These are phyloP conservation scores for Stomatorhinus ivindoensis DNA, from an alignment of 2,113 vertebrate species.

Conservation along the genomic window DNA sequence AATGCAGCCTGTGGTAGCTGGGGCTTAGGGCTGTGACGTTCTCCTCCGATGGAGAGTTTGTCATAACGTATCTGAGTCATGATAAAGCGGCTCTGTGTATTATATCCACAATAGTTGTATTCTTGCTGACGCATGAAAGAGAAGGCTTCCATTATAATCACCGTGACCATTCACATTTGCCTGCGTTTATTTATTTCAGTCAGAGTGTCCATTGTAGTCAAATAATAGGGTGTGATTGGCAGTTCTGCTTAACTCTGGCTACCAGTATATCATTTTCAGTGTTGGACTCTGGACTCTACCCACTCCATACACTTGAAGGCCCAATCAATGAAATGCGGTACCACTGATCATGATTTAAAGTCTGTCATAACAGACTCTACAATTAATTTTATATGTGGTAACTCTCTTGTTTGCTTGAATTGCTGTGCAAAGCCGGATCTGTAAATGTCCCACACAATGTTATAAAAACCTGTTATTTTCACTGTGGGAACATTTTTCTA, in stretches of 20 bases:
- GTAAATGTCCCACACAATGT: not conserved
- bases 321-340: not conserved
- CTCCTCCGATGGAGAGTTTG: not conserved
- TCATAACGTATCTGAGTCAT: not conserved
- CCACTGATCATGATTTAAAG: not conserved
- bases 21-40: not conserved
- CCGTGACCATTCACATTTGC: not conserved
- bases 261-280: not conserved
- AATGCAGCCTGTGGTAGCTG: not conserved
- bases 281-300: not conserved
- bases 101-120: not conserved
- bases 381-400: not conserved
- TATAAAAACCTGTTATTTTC: not conserved
- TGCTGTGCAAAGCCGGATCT: not conserved
- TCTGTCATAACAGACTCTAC: not conserved
- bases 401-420: not conserved
- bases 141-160: conserved; percentile 1
- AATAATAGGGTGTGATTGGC: not conserved
- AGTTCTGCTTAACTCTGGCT: not conserved
- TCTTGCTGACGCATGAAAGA: not conserved
- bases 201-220: not conserved
- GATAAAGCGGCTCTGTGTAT: not conserved
- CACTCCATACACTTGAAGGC: not conserved
- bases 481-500: not conserved
- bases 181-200: not conserved